Conservation (phyloP, 2,113 vertebrate genomes). For the Hypomesus transpacificus region DNA sequence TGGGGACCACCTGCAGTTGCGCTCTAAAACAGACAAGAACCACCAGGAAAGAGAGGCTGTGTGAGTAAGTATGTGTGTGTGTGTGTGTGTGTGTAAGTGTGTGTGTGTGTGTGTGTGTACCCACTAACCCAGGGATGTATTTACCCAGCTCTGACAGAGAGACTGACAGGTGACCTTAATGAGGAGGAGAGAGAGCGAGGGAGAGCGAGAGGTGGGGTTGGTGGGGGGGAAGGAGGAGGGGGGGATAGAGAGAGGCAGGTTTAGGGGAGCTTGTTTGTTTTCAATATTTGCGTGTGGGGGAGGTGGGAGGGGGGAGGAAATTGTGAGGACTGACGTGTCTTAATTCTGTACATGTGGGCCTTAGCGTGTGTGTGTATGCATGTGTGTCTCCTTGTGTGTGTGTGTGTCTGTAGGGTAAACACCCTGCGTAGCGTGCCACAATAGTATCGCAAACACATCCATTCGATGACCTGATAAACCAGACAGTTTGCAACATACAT, state of each 20-base stretch:
- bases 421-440: too few species aligned
- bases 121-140: conserved; percentile 48
- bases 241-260: background rate
- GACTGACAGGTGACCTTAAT: conserved; percentile 60
- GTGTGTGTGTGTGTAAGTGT: background rate
- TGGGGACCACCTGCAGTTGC: background rate
- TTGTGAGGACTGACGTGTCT: background rate
- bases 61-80: background rate
- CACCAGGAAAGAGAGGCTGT: background rate
- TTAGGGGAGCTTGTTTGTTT: too few species aligned
- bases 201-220: conserved; percentile 48
- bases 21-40: background rate
- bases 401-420: background rate
- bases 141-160: conserved; percentile 57
- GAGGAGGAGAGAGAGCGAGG: conserved; percentile 35
- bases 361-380: background rate
- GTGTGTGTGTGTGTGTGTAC: background rate
- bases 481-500: background rate
- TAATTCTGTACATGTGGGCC: background rate
- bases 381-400: background rate
- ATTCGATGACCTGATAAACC: background rate
- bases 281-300: background rate
- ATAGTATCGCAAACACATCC: background rate
- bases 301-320: conserved; percentile 2
- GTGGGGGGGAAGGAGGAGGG: conserved; percentile 27